phyloP scores from a whole-genome alignment of 1,140 invertebrate species.

The Pseudomyrmex concolor region DNA sequence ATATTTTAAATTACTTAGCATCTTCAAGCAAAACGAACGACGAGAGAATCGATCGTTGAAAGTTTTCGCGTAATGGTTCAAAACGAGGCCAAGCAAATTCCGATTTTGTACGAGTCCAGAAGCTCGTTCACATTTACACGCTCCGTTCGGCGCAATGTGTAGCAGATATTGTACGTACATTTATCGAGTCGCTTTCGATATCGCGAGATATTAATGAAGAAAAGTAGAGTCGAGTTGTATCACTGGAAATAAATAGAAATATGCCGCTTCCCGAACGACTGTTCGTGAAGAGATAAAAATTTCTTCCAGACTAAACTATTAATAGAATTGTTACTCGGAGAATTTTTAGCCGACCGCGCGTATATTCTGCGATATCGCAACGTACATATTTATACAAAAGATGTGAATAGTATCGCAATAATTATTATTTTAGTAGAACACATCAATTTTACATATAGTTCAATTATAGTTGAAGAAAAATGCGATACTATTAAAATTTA shows the following conservation, averaged over 20 bases:
- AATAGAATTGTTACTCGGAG: constrained; percentile 50
- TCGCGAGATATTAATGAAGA: background rate
- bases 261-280: constrained; percentile 1
- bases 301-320: constrained; percentile 38
- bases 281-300: constrained; percentile 37
- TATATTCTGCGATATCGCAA: constrained; percentile 30
- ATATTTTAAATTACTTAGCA: too few relatives aligned
- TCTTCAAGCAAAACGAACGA: background rate
- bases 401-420: background rate
- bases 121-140: background rate
- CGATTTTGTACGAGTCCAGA: background rate
- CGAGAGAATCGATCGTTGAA: constrained; percentile 36
- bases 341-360: constrained; percentile 31
- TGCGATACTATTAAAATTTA: too few relatives aligned
- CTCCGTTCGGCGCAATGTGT: background rate
- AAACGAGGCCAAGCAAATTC: background rate
- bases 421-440: too few relatives aligned
- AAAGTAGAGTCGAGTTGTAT: background rate
- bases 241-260: background rate
- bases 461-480: too few relatives aligned
- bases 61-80: background rate
- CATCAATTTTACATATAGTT: too few relatives aligned
- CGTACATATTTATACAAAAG: background rate
- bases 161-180: background rate
- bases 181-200: background rate